Evolutionary conservation across 2,113 vertebrate genomes (phyloP).

Genomic region (Eclectus roratus): DNA sequence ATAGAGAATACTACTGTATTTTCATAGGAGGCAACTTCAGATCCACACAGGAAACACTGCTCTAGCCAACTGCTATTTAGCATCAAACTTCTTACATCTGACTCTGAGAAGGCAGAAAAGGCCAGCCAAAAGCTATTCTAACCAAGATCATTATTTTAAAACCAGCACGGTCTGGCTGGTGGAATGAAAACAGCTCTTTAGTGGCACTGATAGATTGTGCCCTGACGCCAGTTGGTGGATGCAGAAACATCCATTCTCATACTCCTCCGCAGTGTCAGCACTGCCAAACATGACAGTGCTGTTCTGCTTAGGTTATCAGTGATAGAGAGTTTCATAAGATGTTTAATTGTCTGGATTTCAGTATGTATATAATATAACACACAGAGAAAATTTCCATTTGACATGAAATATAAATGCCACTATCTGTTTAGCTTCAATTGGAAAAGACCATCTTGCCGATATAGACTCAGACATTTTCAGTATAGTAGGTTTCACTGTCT

Average conservation of each 20-base stretch:
- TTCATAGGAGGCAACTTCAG: background rate
- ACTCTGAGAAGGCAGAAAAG: background rate
- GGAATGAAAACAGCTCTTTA: constrained; percentile 7
- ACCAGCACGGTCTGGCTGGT: background rate
- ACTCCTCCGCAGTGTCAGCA: fast-evolving
- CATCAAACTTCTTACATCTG: background rate
- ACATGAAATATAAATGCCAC: background rate
- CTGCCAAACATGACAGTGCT: background rate
- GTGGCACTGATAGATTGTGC: background rate
- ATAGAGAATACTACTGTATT: background rate
- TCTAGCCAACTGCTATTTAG: background rate
- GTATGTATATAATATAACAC: background rate
- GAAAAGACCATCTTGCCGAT: background rate
- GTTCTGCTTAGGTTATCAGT: background rate
- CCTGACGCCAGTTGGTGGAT: background rate
- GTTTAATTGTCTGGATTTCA: background rate
- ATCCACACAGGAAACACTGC: background rate
- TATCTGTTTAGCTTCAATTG: background rate
- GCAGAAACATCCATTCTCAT: background rate
- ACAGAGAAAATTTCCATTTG: background rate
- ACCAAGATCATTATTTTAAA: background rate
- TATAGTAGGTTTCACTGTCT: background rate
- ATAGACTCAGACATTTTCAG: background rate
- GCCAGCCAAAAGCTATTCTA: background rate
- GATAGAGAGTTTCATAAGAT: background rate